Conservation (phyloP, 2,113 vertebrate species). For the Parotia lawesii region DNA sequence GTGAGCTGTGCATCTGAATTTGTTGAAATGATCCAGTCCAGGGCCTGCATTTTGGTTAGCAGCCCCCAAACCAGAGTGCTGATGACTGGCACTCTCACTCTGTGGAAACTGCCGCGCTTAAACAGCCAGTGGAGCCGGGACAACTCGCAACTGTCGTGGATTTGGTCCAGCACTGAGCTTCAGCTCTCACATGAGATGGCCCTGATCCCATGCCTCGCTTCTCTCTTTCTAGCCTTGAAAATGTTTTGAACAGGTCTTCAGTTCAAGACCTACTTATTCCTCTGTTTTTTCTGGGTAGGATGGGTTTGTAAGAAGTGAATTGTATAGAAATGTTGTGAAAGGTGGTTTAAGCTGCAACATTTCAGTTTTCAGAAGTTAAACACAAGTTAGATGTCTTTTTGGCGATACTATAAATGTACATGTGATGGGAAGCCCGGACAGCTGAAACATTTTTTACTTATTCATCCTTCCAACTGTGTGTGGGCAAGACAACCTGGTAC, state of each 20-base stretch:
- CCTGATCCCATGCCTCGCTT: not conserved
- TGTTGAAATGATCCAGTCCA: not conserved
- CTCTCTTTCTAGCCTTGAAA: not conserved
- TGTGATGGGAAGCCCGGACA: not conserved
- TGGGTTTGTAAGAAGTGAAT: not conserved
- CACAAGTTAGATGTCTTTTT: not conserved
- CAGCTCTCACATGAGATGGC: not conserved
- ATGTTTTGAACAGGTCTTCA: not conserved
- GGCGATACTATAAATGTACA: not conserved
- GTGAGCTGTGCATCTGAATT: not conserved
- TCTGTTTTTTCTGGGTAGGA: not conserved
- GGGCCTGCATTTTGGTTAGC: not conserved
- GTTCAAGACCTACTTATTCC: not conserved
- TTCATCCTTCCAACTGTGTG: not conserved
- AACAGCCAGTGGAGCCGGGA: not conserved
- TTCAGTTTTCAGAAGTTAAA: not conserved
- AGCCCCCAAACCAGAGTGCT: not conserved
- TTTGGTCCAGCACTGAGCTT: not conserved
- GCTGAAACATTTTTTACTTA: not conserved
- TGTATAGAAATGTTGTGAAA: not conserved
- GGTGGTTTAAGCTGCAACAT: not conserved
- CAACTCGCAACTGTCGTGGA: fast-evolving
- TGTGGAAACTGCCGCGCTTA: fast-evolving
- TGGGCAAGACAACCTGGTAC: not conserved
- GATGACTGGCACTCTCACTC: not conserved